phyloP scores from a whole-genome alignment of 2,113 vertebrate species.

The Python bivittatus region DNA sequence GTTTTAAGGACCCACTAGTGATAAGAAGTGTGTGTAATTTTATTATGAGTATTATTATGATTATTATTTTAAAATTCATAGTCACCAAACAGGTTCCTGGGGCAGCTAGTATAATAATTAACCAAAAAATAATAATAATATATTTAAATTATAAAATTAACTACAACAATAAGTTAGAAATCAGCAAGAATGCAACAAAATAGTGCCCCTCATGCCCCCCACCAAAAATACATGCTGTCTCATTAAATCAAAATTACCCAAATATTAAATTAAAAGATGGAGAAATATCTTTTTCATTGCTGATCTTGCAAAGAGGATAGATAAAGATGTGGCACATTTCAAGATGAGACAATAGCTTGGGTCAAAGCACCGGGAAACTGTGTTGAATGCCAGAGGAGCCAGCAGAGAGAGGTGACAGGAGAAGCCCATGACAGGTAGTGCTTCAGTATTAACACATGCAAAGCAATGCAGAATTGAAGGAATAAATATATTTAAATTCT shows the following conservation, averaged over 20 bases:
- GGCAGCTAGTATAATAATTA: neutral
- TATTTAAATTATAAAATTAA: neutral
- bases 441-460: conserved; percentile 58
- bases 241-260: conserved; percentile 11
- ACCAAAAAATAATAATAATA: neutral
- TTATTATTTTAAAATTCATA: neutral
- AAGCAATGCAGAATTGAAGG: conserved; percentile 58
- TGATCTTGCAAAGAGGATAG: conserved; percentile 60
- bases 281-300: conserved; percentile 40
- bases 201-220: neutral
- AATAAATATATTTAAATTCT: conserved; percentile 32
- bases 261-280: conserved; percentile 48
- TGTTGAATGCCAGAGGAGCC: conserved; percentile 57
- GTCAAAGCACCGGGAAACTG: conserved; percentile 47
- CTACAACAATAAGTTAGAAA: neutral
- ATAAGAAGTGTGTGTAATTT: neutral
- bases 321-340: conserved; percentile 50
- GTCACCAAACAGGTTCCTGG: neutral
- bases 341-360: conserved; percentile 66
- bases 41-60: neutral
- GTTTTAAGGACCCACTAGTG: neutral
- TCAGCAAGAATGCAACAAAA: neutral
- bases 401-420: conserved; percentile 36
- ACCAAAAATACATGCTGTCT: neutral
- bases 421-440: conserved; percentile 45